Evolutionary conservation across 2,888 invertebrate species (phyloP).

Genomic region (Lingula anatina): DNA sequence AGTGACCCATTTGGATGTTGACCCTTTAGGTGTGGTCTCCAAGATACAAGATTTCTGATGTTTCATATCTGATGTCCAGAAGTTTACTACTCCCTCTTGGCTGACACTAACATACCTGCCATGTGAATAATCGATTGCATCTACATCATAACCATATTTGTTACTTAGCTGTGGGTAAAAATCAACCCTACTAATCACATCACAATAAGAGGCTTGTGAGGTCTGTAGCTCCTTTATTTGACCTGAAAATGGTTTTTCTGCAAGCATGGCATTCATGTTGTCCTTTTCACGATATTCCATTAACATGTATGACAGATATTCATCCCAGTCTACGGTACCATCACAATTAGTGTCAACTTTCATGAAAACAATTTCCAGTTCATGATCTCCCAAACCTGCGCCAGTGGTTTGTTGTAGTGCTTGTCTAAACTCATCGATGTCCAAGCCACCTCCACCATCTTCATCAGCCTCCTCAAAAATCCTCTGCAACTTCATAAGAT

Average conservation of each 20-base stretch:
- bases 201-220: conserved; percentile 64
- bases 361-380: conserved; percentile 38
- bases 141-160: conserved; percentile 1
- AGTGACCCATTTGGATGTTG: conserved; percentile 63
- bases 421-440: conserved; percentile 32
- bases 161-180: conserved; percentile 27
- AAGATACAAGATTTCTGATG: conserved; percentile 37
- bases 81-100: conserved; percentile 71
- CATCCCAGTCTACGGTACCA: conserved; percentile 66
- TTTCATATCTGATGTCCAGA: conserved; percentile 72
- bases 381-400: conserved; percentile 25
- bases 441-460: conserved; percentile 26
- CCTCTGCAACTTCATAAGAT: conserved; percentile 14
- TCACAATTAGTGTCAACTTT: conserved; percentile 57
- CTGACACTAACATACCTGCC: conserved; percentile 52
- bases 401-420: conserved; percentile 34
- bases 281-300: conserved; percentile 60
- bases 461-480: conserved; percentile 29
- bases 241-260: conserved; percentile 29
- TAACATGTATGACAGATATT: conserved; percentile 71
- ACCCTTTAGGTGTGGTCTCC: conserved; percentile 53
- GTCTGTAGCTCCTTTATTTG: too few species aligned
- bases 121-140: conserved; percentile 1
- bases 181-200: conserved; percentile 58
- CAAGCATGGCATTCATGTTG: conserved; percentile 30